These are phyloP conservation scores for Thecocarcelia acutangulata DNA, from an alignment of 2,888 invertebrate species.

Conservation along the genomic window DNA sequence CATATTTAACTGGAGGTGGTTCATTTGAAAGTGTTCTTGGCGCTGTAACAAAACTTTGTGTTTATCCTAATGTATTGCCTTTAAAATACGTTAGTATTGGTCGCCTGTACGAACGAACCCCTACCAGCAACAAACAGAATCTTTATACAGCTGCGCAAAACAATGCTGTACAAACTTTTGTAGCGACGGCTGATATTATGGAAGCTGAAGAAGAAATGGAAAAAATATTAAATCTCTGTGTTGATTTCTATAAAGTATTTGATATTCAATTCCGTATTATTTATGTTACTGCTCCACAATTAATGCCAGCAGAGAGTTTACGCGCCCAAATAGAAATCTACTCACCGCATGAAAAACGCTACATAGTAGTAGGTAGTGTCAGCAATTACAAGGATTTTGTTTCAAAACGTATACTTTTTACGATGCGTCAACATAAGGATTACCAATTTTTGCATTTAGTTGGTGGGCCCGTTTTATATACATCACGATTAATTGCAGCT, in stretches of 20 bases:
- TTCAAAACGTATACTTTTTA: constrained; percentile 89
- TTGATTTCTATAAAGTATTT: constrained; percentile 84
- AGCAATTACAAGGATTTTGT: constrained; percentile 88
- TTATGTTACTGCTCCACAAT: constrained; percentile 84
- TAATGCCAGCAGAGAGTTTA: constrained; percentile 86
- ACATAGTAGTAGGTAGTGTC: constrained; percentile 88
- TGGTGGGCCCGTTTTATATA: constrained; percentile 87
- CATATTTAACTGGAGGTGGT: constrained; percentile 89
- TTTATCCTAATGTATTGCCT: constrained; percentile 85
- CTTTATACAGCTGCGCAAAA: constrained; percentile 87
- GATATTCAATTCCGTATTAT: constrained; percentile 86
- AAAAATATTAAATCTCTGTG: constrained; percentile 82
- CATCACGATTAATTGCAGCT: constrained; percentile 89
- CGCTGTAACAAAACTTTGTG: constrained; percentile 84
- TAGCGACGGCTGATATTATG: constrained; percentile 82
- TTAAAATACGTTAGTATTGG: constrained; percentile 87
- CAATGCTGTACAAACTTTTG: constrained; percentile 86
- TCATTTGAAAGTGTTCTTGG: constrained; percentile 89
- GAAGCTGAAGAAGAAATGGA: constrained; percentile 83
- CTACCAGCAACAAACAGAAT: constrained; percentile 74
- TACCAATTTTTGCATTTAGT: constrained; percentile 86
- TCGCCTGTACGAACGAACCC: constrained; percentile 83
- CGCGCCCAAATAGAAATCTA: constrained; percentile 88
- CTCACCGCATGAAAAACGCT: constrained; percentile 85
- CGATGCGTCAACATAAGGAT: constrained; percentile 84